Evolutionary conservation across 1,140 invertebrate species (phyloP).

Genomic region (Heterodera schachtii): DNA sequence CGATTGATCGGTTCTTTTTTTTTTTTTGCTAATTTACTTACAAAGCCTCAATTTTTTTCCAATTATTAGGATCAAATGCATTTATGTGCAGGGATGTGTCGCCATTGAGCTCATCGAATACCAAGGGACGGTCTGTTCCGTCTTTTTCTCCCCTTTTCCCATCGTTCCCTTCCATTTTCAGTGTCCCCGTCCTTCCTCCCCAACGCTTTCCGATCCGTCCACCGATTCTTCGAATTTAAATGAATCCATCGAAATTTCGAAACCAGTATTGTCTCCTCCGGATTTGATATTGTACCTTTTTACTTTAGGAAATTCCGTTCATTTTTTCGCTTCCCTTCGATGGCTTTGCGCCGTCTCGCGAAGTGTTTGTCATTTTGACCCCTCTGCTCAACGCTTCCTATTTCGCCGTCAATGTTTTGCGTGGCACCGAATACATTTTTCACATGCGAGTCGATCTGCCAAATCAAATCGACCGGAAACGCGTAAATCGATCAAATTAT

Average conservation of each 20-base stretch:
- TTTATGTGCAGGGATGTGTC: conserved; percentile 46
- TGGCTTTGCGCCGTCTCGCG: conserved; percentile 31
- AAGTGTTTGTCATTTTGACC: conserved; percentile 37
- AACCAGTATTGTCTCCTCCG: conserved; percentile 35
- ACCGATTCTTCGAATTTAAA: not conserved
- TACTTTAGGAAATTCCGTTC: conserved; percentile 46
- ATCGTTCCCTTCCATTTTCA: conserved; percentile 6
- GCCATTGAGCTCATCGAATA: conserved; percentile 45
- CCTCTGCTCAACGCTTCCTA: conserved; percentile 38
- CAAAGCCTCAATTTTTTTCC: not conserved
- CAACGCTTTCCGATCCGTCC: conserved; percentile 24
- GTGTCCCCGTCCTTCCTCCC: not conserved
- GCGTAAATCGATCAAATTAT: no score
- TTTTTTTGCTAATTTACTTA: not conserved
- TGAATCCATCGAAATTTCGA: conserved; percentile 34
- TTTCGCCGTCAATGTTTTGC: conserved; percentile 44
- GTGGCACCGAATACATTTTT: conserved; percentile 43
- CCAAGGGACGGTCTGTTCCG: conserved; percentile 45
- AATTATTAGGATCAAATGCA: conserved; percentile 18
- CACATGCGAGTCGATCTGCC: conserved; percentile 54
- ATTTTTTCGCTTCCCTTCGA: conserved; percentile 23
- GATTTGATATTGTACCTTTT: not conserved
- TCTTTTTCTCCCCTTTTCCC: not conserved
- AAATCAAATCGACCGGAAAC: conserved; percentile 17
- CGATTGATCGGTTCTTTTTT: conserved; percentile 18